These are phyloP conservation scores for Stenurella melanura DNA, from an alignment of 2,888 invertebrate species.

Conservation along the genomic window DNA sequence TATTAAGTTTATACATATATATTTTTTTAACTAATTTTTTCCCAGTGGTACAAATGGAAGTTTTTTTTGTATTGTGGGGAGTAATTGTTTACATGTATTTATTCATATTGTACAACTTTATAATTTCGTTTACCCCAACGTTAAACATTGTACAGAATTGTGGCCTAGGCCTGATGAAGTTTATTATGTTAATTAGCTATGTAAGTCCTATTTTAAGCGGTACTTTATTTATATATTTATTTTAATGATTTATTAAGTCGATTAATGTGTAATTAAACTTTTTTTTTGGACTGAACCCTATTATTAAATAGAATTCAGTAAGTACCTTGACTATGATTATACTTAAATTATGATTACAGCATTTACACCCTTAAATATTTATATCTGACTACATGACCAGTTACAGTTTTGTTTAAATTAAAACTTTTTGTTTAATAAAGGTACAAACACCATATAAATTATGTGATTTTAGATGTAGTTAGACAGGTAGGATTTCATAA, in stretches of 20 bases:
- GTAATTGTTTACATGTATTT: neutral
- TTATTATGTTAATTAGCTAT: neutral
- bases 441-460: conserved; percentile 2
- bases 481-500: neutral
- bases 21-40: no score
- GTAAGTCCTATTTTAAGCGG: neutral
- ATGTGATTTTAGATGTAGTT: conserved; percentile 2
- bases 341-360: no score
- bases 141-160: neutral
- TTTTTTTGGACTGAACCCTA: no score
- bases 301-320: no score
- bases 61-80: neutral
- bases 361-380: no score
- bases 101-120: neutral
- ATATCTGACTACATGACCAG: no score
- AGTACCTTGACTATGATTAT: no score
- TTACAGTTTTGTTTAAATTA: neutral
- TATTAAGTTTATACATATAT: no score
- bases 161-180: neutral
- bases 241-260: no score
- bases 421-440: neutral
- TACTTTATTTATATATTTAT: no score
- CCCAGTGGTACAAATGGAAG: neutral
- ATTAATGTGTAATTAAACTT: no score
- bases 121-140: neutral